Evolutionary conservation across 1,140 invertebrate species (phyloP), one percentile per base, ranked within the genome.

Genomic region (Apis laboriosa): DNA sequence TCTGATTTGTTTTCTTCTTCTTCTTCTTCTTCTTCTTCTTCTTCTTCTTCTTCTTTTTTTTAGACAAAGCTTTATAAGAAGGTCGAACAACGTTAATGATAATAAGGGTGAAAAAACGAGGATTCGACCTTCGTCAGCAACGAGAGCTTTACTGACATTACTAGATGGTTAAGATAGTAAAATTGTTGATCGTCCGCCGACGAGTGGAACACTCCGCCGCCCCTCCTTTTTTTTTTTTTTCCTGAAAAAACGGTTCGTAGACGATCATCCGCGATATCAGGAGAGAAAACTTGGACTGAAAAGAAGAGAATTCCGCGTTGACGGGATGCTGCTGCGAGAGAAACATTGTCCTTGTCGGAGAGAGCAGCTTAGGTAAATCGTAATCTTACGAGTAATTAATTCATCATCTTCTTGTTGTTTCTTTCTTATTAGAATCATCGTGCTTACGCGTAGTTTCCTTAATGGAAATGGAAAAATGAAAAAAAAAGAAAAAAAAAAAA

Each of bases 71-170:
- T 82, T 84, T 84, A 79, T 77, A 66, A 64, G 49, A 77, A 28
- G 66, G 9, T 86, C 72, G 60, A 61, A 58, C 19, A n/a, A 55
- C 43, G 49, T 43, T 56, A 56, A 5, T 43, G 34, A 34, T 34
- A 1, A 9, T 53, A 53, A 15, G 56, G 51, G n/a, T 66, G 24
- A 21, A 34, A 34, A 43, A 43, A 73, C 34, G 24, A 67, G 51
- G 75, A 81, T 72, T 75, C 71, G 75, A 79, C 68, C 66, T 84
- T 63, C 60, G 28, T 56, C 56, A 74, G 68, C 34, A 67, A 82
- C 21, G 64, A 88, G 73, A 88, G 89, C 86, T 91, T 90, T 81
- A 92, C 84, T 91, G 91, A 92, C 87, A 91, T 91, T 92, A 92
- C 74, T 92, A 92, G 90, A 71, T 84, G 80, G 51, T 88, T 91